A percentile compares a stretch with the other conserved stretches of the same genome.
phyloP scores from a whole-genome alignment of 1,140 invertebrate genomes.

The Bombus consobrinus region DNA sequence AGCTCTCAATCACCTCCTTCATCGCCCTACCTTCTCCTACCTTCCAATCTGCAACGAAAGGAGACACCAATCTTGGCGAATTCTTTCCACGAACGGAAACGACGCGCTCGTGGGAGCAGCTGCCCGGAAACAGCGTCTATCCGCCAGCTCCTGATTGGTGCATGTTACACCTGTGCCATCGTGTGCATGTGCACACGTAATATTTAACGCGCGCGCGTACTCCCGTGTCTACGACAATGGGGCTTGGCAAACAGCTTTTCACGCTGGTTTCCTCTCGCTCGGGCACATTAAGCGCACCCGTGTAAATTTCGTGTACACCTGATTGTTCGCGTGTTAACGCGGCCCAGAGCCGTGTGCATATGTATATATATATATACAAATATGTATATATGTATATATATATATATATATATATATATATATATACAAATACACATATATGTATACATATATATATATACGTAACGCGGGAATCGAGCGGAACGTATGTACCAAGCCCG shows the following conservation, averaged over 20 bases:
- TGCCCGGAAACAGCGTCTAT: constrained; percentile 39
- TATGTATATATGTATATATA: not conserved
- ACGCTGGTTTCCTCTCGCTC: constrained; percentile 63
- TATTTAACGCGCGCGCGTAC: constrained; percentile 58
- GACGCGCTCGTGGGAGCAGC: constrained; percentile 2
- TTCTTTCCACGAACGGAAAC: not conserved
- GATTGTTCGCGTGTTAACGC: constrained; percentile 66
- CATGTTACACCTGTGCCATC: constrained; percentile 58
- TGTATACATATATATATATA: not conserved
- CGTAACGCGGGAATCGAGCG: constrained; percentile 46
- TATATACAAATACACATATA: not conserved
- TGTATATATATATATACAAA: not conserved
- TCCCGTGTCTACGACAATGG: constrained; percentile 59
- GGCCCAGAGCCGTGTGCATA: not conserved
- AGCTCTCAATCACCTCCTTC: not conserved
- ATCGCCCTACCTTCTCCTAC: no score
- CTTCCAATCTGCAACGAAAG: not conserved
- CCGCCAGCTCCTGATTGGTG: constrained; percentile 43
- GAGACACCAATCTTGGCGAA: not conserved
- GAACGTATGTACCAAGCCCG: constrained; percentile 49
- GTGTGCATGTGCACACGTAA: constrained; percentile 53
- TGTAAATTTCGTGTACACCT: constrained; percentile 65
- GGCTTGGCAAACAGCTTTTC: constrained; percentile 65
- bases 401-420: not conserved
- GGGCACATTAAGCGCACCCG: constrained; percentile 64